Evolutionary conservation across 2,113 vertebrate genomes (phyloP).

Genomic region (Brachypteracias leptosomus): DNA sequence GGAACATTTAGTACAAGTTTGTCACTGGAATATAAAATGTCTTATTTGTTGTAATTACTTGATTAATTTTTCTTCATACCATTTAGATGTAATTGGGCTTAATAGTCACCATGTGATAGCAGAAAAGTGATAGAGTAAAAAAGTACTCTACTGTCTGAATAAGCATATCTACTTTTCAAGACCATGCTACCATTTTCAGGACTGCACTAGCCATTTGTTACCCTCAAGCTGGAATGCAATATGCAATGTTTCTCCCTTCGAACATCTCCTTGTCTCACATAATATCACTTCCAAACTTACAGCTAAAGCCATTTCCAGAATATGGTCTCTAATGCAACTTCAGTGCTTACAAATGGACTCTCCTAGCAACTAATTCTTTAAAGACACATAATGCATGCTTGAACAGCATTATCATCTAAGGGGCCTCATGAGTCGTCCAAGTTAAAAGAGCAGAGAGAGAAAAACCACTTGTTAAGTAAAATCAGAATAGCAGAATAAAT

Average conservation of each 20-base stretch:
- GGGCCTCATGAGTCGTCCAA: not conserved
- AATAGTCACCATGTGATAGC: not conserved
- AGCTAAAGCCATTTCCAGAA: not conserved
- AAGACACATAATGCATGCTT: not conserved
- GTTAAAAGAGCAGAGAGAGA: not conserved
- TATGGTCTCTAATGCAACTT: not conserved
- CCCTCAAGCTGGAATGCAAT: not conserved
- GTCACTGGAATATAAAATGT: not conserved
- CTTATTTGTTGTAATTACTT: not conserved
- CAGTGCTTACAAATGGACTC: not conserved
- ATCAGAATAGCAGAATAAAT: not conserved
- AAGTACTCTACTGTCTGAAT: not conserved
- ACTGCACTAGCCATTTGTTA: not conserved
- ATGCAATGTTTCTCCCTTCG: not conserved
- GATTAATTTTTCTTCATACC: not conserved
- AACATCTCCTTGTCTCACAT: not conserved
- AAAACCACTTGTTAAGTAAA: not conserved
- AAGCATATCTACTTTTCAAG: not conserved
- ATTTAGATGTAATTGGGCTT: not conserved
- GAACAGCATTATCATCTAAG: not conserved
- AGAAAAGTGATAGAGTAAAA: not conserved
- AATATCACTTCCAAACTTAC: not conserved
- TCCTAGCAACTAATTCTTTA: not conserved
- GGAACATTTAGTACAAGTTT: not conserved
- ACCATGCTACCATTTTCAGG: not conserved